These are phyloP conservation scores for Pelodytes ibericus DNA, from an alignment of 2,797 vertebrate genomes.

Conservation along the genomic window DNA sequence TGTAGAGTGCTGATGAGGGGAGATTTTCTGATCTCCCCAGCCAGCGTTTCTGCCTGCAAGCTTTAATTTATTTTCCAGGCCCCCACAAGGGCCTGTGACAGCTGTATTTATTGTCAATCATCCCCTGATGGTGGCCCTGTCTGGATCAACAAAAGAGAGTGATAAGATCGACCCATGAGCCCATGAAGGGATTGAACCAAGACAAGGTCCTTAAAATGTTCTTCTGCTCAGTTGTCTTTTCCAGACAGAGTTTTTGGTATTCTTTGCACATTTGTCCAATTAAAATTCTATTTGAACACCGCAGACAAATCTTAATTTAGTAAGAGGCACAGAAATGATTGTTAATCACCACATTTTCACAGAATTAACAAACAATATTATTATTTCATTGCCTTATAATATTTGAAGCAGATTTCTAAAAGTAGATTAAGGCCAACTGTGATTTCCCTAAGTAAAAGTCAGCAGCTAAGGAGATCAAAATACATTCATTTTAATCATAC, in stretches of 20 bases:
- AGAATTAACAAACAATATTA: constrained; percentile 76
- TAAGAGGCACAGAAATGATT: constrained; percentile 67
- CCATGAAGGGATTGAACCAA: too few species aligned
- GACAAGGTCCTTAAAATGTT: too few species aligned
- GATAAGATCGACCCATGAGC: too few species aligned
- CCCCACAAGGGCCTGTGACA: too few species aligned
- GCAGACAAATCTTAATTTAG: constrained; percentile 64
- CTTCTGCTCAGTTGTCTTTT: too few species aligned
- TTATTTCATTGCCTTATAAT: constrained; percentile 77
- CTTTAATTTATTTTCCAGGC: too few species aligned
- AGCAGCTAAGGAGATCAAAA: constrained; percentile 64
- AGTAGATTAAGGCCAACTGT: constrained; percentile 68
- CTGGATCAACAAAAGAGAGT: too few species aligned
- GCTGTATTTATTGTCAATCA: too few species aligned
- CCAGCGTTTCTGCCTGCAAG: too few species aligned
- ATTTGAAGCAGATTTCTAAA: constrained; percentile 70
- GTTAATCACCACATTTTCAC: constrained; percentile 74
- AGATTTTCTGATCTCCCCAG: too few species aligned
- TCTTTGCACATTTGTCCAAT: neutral
- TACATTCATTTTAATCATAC: constrained; percentile 68
- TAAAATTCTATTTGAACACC: neutral
- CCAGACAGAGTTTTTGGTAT: neutral
- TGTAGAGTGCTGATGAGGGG: too few species aligned
- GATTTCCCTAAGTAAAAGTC: constrained; percentile 70
- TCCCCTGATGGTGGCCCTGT: too few species aligned